phyloP scores from a whole-genome alignment of 2,888 invertebrate genomes.

The Troides aeacus region DNA sequence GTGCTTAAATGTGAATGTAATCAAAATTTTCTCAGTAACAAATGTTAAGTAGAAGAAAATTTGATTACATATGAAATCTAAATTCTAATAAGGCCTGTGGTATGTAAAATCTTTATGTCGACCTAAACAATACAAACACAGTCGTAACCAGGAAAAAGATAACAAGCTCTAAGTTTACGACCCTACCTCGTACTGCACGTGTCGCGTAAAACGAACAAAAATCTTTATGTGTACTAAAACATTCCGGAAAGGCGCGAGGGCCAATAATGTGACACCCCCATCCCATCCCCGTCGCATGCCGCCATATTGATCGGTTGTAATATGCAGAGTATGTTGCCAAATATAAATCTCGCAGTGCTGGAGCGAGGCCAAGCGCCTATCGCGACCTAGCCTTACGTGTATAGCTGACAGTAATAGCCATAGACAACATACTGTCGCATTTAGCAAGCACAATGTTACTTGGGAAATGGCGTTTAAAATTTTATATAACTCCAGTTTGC shows the following conservation, averaged over 20 bases:
- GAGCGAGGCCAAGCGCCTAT: slow-evolving; percentile 53
- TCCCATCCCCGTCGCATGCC: slow-evolving; percentile 35
- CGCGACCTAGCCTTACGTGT: slow-evolving; percentile 39
- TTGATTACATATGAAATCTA: neutral
- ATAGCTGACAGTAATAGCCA: slow-evolving; percentile 48
- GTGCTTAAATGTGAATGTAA: neutral
- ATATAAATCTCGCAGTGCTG: slow-evolving; percentile 64
- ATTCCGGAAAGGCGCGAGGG: slow-evolving; percentile 37
- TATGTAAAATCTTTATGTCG: neutral
- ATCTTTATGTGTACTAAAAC: slow-evolving; percentile 40
- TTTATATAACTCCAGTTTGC: neutral
- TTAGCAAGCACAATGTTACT: neutral
- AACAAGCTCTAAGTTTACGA: slow-evolving; percentile 2
- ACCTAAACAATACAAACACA: neutral
- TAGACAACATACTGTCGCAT: slow-evolving; percentile 39
- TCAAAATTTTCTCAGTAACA: neutral
- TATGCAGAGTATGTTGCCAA: slow-evolving; percentile 50
- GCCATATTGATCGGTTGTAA: slow-evolving; percentile 44
- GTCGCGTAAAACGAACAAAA: slow-evolving; percentile 21
- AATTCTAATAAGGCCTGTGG: neutral
- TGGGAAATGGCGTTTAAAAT: neutral
- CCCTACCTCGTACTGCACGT: neutral
- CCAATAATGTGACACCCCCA: slow-evolving; percentile 34
- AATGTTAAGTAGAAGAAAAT: no score
- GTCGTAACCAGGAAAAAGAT: slow-evolving; percentile 1